These are phyloP conservation scores for Sclerurus mexicanus DNA, from an alignment of 2,113 vertebrate species.

Conservation along the genomic window DNA sequence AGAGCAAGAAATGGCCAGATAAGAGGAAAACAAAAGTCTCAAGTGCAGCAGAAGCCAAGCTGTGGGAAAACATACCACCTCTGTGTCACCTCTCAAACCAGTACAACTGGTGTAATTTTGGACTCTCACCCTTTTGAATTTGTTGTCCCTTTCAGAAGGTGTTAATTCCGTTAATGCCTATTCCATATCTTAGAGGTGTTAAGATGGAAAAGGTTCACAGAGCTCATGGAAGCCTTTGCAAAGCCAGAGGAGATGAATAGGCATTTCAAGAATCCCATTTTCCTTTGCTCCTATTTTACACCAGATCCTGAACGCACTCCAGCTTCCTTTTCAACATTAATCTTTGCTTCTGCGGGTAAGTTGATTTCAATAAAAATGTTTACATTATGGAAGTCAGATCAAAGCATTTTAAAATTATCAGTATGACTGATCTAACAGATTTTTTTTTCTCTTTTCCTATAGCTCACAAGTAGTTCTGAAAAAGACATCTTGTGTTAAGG, in stretches of 20 bases:
- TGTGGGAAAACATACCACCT: not conserved
- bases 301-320: not conserved
- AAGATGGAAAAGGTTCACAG: not conserved
- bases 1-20: not conserved
- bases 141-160: accelerated
- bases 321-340: not conserved
- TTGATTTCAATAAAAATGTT: not conserved
- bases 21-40: not conserved
- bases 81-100: not conserved
- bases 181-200: not conserved
- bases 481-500: not conserved
- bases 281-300: not conserved
- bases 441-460: not conserved
- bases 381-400: not conserved
- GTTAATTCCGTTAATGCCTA: not conserved
- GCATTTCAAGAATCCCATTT: not conserved
- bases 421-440: not conserved
- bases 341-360: not conserved
- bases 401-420: not conserved
- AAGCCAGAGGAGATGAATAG: not conserved
- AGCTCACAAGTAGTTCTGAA: not conserved
- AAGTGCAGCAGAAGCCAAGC: not conserved
- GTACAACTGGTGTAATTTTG: not conserved
- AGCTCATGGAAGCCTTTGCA: not conserved
- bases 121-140: not conserved